phyloP scores from a whole-genome alignment of 1,140 invertebrate species.

The Epicauta chinensis region DNA sequence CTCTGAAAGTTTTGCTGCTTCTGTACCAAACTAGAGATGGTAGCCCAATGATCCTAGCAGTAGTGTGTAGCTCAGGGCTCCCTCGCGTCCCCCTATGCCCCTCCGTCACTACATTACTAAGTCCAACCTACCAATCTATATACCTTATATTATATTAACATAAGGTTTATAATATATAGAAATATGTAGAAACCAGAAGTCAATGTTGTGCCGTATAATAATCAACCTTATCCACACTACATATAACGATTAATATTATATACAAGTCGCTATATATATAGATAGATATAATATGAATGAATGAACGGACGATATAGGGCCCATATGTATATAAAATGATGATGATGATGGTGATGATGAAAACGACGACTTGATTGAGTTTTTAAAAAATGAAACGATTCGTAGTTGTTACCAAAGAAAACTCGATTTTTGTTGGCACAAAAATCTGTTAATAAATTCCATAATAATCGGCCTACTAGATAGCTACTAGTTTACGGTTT shows the following conservation, averaged over 20 bases:
- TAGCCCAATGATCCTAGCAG: constrained; percentile 40
- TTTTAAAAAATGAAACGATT: constrained; percentile 14
- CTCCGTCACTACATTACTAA: constrained; percentile 21
- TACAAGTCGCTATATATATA: no score
- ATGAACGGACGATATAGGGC: no score
- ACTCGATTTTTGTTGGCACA: no score
- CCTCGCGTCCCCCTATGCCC: constrained; percentile 20
- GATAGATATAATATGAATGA: not conserved
- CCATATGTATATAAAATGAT: no score
- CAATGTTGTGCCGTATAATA: not conserved
- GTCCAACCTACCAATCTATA: constrained; percentile 28
- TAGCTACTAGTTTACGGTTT: no score
- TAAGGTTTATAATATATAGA: constrained; percentile 24
- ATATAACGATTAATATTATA: no score
- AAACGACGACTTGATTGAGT: constrained; percentile 19
- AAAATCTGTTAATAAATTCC: no score
- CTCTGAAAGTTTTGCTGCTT: constrained; percentile 33
- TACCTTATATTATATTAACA: constrained; percentile 21
- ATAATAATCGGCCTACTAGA: no score
- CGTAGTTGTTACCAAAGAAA: no score
- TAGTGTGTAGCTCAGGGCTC: constrained; percentile 37
- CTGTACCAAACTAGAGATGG: constrained; percentile 39
- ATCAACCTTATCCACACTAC: no score
- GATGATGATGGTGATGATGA: not conserved
- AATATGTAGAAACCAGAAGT: constrained; percentile 23